Evolutionary conservation across 2,113 vertebrate species (phyloP).

Genomic region (Pterocles burchelli): DNA sequence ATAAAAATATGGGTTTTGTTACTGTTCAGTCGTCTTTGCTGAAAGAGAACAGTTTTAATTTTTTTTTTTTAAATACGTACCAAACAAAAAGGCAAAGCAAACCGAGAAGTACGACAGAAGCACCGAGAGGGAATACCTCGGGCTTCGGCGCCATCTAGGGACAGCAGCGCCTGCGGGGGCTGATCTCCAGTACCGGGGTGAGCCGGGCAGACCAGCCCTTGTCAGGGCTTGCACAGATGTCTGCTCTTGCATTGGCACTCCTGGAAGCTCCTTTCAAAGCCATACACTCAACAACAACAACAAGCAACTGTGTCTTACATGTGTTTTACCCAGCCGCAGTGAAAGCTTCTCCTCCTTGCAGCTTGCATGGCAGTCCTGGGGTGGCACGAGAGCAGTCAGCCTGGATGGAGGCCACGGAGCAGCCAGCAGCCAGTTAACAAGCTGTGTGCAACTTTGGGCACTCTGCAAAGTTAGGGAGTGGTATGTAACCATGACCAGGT

Average conservation of each 20-base stretch:
- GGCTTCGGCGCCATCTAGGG: not conserved
- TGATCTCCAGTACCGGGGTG: not conserved
- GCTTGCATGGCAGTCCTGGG: not conserved
- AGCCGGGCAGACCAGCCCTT: not conserved
- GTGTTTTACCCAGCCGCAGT: not conserved
- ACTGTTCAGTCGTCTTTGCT: accelerated
- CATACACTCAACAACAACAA: not conserved
- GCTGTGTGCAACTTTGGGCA: too few species aligned
- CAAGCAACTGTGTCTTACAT: not conserved
- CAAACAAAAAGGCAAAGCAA: not conserved
- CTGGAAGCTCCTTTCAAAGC: not conserved
- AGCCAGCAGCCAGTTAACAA: not conserved
- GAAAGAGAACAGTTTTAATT: not conserved
- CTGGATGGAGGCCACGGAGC: not conserved
- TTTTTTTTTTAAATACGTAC: not conserved
- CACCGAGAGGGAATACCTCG: not conserved
- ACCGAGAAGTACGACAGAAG: not conserved
- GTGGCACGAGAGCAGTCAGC: not conserved
- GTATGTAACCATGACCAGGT: not conserved
- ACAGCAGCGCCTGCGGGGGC: accelerated
- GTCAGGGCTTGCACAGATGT: not conserved
- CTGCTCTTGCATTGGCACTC: not conserved
- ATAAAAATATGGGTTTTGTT: not conserved
- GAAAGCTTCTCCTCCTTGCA: not conserved
- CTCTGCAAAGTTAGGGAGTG: not conserved